phyloP scores from a whole-genome alignment of 2,888 invertebrate species.

The Microctonus brassicae region DNA sequence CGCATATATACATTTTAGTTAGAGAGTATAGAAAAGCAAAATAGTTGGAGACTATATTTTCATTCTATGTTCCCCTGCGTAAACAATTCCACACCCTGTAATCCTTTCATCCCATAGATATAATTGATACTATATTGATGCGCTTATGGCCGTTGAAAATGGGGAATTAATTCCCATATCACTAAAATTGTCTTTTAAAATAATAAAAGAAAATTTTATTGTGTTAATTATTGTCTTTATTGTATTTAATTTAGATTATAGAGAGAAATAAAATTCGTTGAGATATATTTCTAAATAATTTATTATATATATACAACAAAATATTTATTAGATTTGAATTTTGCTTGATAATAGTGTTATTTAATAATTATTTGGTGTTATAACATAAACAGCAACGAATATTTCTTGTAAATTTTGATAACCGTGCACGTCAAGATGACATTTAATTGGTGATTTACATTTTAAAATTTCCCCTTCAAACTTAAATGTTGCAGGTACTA shows the following conservation, averaged over 20 bases:
- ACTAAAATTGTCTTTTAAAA: too few species aligned
- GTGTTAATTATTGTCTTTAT: too few species aligned
- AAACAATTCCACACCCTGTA: conserved; percentile 44
- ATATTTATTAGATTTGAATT: too few species aligned
- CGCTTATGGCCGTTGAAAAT: conserved; percentile 62
- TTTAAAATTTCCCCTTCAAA: background rate
- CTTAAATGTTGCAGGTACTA: background rate
- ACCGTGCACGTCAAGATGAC: too few species aligned
- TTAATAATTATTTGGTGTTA: background rate
- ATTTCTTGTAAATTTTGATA: too few species aligned
- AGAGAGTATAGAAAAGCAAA: background rate
- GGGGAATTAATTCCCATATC: conserved; percentile 57
- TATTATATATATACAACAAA: too few species aligned
- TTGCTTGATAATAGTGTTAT: too few species aligned
- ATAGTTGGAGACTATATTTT: background rate
- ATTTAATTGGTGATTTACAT: too few species aligned
- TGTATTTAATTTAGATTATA: too few species aligned
- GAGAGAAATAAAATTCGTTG: too few species aligned
- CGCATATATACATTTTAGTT: background rate
- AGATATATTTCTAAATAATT: too few species aligned
- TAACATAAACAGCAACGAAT: background rate
- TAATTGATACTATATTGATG: conserved; percentile 47
- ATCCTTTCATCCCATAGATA: conserved; percentile 61
- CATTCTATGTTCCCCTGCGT: conserved; percentile 36
- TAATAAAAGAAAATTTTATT: too few species aligned